Percentiles rank a stretch among this genome's conserved stretches.
These are phyloP conservation scores for Xenops minutus DNA, from an alignment of 2,797 vertebrate genomes.

Conservation along the genomic window DNA sequence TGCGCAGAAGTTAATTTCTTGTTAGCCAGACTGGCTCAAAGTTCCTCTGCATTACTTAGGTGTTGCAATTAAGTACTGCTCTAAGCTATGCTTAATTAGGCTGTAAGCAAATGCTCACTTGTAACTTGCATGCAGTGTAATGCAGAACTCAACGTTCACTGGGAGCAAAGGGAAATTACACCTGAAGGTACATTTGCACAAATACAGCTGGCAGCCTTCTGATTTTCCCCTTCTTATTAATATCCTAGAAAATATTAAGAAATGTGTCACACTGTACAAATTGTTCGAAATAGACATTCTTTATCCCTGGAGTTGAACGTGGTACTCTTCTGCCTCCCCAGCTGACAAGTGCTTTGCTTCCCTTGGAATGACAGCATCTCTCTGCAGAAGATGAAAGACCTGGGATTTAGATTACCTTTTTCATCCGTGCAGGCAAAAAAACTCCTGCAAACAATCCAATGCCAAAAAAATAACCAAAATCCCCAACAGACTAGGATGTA, in stretches of 20 bases:
- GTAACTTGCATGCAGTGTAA: neutral
- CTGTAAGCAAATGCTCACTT: conserved; percentile 47
- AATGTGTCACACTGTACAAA: neutral
- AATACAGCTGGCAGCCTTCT: conserved; percentile 26
- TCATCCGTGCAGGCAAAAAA: neutral
- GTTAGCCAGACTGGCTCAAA: neutral
- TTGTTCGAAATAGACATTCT: neutral
- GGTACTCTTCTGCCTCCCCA: neutral
- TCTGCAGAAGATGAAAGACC: neutral
- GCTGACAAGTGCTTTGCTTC: neutral
- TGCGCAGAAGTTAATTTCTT: conserved; percentile 15
- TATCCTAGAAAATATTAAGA: neutral
- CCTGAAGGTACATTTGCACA: neutral
- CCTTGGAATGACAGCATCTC: neutral
- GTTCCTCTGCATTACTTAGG: neutral
- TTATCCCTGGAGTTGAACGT: neutral
- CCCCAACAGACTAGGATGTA: neutral
- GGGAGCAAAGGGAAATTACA: conserved; percentile 15
- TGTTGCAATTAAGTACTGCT: conserved; percentile 32
- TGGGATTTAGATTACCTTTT: neutral
- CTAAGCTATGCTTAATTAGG: conserved; percentile 39
- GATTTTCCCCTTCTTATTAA: neutral
- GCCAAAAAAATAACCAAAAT: fast-evolving
- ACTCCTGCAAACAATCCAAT: neutral
- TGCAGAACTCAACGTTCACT: neutral